A percentile compares a stretch with the other conserved stretches of the same genome.
Evolutionary conservation across 2,797 vertebrate species (phyloP).

Genomic region (Melanotaenia parkinsoni): DNA sequence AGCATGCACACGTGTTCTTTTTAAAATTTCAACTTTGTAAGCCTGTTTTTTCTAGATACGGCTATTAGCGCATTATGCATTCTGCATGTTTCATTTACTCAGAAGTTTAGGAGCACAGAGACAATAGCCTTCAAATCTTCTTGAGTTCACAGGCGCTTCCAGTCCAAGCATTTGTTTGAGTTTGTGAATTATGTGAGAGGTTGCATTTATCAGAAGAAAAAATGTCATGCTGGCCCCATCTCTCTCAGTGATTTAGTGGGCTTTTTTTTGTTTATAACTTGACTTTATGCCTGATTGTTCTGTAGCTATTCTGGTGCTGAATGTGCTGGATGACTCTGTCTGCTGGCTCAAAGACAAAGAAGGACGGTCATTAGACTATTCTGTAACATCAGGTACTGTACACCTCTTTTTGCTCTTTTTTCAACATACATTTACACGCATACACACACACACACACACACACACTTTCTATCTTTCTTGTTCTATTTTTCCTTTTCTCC

Average conservation of each 20-base stretch:
- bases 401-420: slow-evolving; percentile 38
- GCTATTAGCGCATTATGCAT: neutral
- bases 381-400: slow-evolving; percentile 77
- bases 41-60: slow-evolving; percentile 18
- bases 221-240: slow-evolving; percentile 55
- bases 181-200: slow-evolving; percentile 58
- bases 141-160: slow-evolving; percentile 29
- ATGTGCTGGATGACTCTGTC: slow-evolving; percentile 80
- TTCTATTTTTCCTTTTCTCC: slow-evolving; percentile 63
- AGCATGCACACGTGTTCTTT: neutral
- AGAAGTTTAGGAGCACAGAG: slow-evolving; percentile 26
- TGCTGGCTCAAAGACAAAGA: slow-evolving; percentile 81
- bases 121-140: slow-evolving; percentile 32
- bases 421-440: too few species aligned
- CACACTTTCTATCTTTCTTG: slow-evolving; percentile 63
- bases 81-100: slow-evolving; percentile 15
- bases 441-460: slow-evolving; percentile 41
- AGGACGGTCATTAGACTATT: slow-evolving; percentile 81
- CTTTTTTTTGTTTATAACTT: slow-evolving; percentile 76
- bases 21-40: too few species aligned
- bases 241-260: slow-evolving; percentile 66
- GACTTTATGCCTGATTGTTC: slow-evolving; percentile 72
- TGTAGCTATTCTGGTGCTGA: slow-evolving; percentile 79
- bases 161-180: slow-evolving; percentile 30
- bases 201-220: slow-evolving; percentile 60